Conservation (phyloP, 2,888 invertebrate species). For the Coremacera marginata region DNA sequence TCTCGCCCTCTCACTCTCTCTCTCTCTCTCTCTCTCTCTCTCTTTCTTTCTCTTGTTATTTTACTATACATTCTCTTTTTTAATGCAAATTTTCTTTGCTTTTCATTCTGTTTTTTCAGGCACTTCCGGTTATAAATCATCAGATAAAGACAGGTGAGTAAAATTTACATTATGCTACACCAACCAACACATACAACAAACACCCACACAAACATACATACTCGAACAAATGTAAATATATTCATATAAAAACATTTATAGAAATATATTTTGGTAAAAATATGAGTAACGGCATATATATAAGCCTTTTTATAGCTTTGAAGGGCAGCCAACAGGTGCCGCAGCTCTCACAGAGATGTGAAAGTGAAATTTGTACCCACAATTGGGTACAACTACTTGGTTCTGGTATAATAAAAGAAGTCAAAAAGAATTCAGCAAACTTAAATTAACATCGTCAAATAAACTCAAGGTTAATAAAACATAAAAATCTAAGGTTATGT, state of each 20-base stretch:
- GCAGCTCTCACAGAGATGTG: conserved; percentile 45
- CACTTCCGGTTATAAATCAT: conserved; percentile 85
- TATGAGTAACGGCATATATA: no score
- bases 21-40: neutral
- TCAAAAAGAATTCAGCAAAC: no score
- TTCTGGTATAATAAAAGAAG: no score
- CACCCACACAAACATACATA: conserved; percentile 35
- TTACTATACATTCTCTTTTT: neutral
- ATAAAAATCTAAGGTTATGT: no score
- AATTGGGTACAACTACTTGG: no score
- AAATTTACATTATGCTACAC: conserved; percentile 47
- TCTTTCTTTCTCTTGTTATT: conserved; percentile 20
- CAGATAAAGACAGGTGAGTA: conserved; percentile 85
- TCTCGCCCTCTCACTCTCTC: conserved; percentile 2
- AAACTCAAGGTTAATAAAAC: no score
- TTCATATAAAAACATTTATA: conserved; percentile 49
- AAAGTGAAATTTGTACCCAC: neutral
- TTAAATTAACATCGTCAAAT: no score
- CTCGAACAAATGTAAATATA: conserved; percentile 49
- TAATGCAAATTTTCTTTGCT: conserved; percentile 37
- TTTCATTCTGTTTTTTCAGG: conserved; percentile 72
- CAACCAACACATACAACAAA: conserved; percentile 2
- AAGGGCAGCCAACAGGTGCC: conserved; percentile 53
- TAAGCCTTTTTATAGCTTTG: no score
- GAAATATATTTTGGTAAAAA: neutral